Percentiles rank a stretch among this genome's conserved stretches.
phyloP scores from a whole-genome alignment of 2,797 vertebrate species.

The Epinephelus awoara region DNA sequence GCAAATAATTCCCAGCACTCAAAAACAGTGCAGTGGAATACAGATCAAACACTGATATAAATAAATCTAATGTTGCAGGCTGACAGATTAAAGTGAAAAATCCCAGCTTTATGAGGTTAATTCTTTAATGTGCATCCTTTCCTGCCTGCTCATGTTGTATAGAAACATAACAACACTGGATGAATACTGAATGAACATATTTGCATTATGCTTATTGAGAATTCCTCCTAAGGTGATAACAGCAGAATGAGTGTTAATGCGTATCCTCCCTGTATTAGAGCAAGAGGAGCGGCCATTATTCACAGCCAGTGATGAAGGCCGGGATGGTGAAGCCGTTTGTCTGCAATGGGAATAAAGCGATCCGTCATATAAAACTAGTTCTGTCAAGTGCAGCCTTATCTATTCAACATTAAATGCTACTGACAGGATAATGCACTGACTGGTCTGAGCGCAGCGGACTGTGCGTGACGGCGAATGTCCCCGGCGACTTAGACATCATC shows the following conservation, averaged over 20 bases:
- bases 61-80: background rate
- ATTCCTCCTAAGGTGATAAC: slow-evolving; percentile 35
- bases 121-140: slow-evolving; percentile 4
- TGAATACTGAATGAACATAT: slow-evolving; percentile 44
- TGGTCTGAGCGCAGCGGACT: slow-evolving; percentile 15
- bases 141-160: background rate
- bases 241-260: slow-evolving; percentile 33
- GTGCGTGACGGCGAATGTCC: slow-evolving; percentile 28
- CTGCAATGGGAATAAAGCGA: slow-evolving; percentile 57
- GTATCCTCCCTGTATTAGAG: slow-evolving; percentile 37
- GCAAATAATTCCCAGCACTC: background rate
- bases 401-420: slow-evolving; percentile 41
- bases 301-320: slow-evolving; percentile 53
- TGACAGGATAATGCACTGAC: slow-evolving; percentile 60
- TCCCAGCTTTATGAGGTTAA: background rate
- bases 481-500: slow-evolving; percentile 42
- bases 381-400: slow-evolving; percentile 65
- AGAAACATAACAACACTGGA: slow-evolving; percentile 26
- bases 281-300: slow-evolving; percentile 43
- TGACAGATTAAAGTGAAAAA: background rate
- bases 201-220: slow-evolving; percentile 38
- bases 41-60: background rate
- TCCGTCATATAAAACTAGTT: slow-evolving; percentile 72
- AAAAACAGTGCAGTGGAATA: background rate
- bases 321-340: slow-evolving; percentile 43